Evolutionary conservation across 1,140 invertebrate species (phyloP), one percentile per base, ranked within the genome.

Genomic region (Physella acuta): DNA sequence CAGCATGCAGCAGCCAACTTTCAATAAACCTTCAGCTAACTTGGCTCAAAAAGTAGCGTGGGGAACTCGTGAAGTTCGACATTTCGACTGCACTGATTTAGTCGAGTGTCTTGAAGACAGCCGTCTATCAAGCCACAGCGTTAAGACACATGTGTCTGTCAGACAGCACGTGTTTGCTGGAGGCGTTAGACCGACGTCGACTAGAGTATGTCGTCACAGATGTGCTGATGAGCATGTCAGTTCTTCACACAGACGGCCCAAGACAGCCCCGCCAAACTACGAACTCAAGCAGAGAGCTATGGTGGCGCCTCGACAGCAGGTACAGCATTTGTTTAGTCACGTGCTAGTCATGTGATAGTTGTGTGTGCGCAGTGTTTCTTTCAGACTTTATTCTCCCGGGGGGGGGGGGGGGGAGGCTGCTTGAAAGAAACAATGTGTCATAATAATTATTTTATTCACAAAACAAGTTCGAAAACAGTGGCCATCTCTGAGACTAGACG

Each of bases 251-350:
- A 49, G 44, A 49, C 11, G 11, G 33, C 51, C 64, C 11, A 66
- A 34, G 64, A 66, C 64, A 31, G 49, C 64, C 5, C 64, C 52
- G 4, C 11, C 64, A 14, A 56, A 36, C 28, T 66, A 34, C 36
- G 30, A 55, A 55, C 64, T 66, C 2, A 53, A 28, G 51, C 49
- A 56, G 20, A 66, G 52, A 36, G 49, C 24, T 55, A 30, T 66
- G 64, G 24, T 39, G 2, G 64, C 52, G 1, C 16, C 64, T 16
- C 2, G 52, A 24, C 64, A 66, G 37, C 64, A 66, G 64, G 64
- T 66, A 16, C 3, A 52, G 20, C n/a, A 20, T 30, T 3, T 30
- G 33, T 26, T 30, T 8, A 31, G n/a, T n/a, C n/a, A n/a, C n/a
- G 4, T 20, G 20, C 39, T 8, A 20, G 39, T 11, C 8, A 44